Evolutionary conservation across 2,113 vertebrate species (phyloP).

Genomic region (Bubo scandiacus): DNA sequence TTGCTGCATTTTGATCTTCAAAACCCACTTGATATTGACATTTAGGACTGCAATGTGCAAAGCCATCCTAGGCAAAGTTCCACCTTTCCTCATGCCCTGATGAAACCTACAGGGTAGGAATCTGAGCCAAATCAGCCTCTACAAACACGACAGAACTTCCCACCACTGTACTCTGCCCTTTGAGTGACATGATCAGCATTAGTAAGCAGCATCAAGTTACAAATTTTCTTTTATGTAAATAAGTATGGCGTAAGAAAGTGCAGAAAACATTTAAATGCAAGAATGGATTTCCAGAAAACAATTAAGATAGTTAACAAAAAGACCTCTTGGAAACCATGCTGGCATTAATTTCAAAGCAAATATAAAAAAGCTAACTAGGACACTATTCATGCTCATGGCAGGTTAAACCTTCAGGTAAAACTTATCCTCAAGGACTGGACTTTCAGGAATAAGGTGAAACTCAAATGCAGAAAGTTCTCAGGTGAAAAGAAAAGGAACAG

Average conservation of each 20-base stretch:
- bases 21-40: neutral
- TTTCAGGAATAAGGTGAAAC: neutral
- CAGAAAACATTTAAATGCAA: neutral
- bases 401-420: neutral
- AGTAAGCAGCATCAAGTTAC: neutral
- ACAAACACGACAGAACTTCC: neutral
- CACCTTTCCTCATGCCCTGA: neutral
- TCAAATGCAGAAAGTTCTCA: neutral
- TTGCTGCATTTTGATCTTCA: neutral
- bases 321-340: neutral
- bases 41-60: neutral
- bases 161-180: neutral
- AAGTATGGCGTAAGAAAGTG: neutral
- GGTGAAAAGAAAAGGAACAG: neutral
- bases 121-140: neutral
- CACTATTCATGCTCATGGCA: neutral
- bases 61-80: neutral
- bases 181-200: neutral
- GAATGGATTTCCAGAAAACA: neutral
- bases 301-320: neutral
- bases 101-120: neutral
- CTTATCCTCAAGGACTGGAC: neutral
- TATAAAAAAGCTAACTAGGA: neutral
- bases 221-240: neutral
- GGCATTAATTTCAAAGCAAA: neutral